These are phyloP conservation scores for Maconellicoccus hirsutus DNA, from an alignment of 1,140 invertebrate genomes.

Conservation along the genomic window DNA sequence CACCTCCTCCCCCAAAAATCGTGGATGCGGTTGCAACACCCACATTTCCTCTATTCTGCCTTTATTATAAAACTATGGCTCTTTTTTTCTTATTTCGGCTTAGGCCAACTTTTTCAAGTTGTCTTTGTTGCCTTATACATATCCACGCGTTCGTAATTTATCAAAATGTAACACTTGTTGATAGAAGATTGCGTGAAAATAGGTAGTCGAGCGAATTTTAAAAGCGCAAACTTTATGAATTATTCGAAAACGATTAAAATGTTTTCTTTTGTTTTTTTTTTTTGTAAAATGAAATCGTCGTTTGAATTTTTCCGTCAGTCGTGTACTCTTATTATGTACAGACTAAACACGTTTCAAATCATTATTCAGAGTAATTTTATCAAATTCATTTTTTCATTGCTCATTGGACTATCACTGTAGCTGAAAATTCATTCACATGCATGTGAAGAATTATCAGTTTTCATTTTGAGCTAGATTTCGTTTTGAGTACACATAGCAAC, in stretches of 20 bases:
- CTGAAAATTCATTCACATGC: too few species aligned
- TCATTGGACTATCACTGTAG: too few species aligned
- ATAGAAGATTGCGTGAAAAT: neutral
- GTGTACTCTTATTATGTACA: too few species aligned
- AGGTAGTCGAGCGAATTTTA: neutral
- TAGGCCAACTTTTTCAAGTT: neutral
- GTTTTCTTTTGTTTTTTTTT: too few species aligned
- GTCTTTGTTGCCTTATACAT: neutral
- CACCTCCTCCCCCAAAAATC: neutral
- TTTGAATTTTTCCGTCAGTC: too few species aligned
- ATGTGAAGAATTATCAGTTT: too few species aligned
- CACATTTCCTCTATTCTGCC: neutral
- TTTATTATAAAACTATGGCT: neutral
- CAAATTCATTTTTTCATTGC: too few species aligned
- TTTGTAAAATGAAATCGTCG: too few species aligned
- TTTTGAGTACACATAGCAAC: too few species aligned
- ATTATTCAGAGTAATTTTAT: too few species aligned
- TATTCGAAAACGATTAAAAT: neutral
- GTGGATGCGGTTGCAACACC: slow-evolving; percentile 6
- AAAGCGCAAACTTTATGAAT: neutral
- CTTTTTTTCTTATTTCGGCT: neutral
- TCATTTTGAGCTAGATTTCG: too few species aligned
- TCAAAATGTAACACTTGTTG: slow-evolving; percentile 9
- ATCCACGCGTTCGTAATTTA: neutral
- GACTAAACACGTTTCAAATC: too few species aligned